These are phyloP conservation scores for Megaceryle torquata DNA, from an alignment of 2,113 vertebrate genomes.

Conservation along the genomic window DNA sequence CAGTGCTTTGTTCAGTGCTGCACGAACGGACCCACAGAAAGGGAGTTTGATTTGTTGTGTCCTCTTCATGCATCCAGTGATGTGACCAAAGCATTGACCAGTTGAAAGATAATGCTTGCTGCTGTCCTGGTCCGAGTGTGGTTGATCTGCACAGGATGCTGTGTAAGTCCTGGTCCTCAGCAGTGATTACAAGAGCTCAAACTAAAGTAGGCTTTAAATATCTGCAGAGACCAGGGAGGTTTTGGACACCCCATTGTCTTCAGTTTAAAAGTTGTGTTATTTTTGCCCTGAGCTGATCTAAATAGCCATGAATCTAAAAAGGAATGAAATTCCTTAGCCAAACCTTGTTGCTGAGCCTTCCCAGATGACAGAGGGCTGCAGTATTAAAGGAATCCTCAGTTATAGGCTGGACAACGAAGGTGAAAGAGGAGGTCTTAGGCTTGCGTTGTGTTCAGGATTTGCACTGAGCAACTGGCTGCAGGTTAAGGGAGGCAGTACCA, in stretches of 20 bases:
- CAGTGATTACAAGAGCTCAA: background rate
- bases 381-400: background rate
- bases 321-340: background rate
- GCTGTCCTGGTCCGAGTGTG: no score
- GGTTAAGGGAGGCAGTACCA: no score
- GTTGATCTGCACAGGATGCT: fast-evolving
- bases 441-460: background rate
- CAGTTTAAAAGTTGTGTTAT: background rate
- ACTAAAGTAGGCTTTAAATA: background rate
- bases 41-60: fast-evolving
- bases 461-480: background rate
- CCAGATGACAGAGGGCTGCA: background rate
- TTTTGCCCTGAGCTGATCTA: background rate
- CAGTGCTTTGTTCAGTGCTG: background rate
- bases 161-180: background rate
- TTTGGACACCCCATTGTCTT: background rate
- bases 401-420: background rate
- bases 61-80: background rate
- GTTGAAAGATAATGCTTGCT: background rate
- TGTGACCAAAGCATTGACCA: background rate
- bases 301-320: background rate
- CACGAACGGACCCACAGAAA: no score
- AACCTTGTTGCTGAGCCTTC: background rate
- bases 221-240: background rate
- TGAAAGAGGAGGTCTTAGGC: background rate